Evolutionary conservation across 2,888 invertebrate species (phyloP).

Genomic region (Leucoma salicis): DNA sequence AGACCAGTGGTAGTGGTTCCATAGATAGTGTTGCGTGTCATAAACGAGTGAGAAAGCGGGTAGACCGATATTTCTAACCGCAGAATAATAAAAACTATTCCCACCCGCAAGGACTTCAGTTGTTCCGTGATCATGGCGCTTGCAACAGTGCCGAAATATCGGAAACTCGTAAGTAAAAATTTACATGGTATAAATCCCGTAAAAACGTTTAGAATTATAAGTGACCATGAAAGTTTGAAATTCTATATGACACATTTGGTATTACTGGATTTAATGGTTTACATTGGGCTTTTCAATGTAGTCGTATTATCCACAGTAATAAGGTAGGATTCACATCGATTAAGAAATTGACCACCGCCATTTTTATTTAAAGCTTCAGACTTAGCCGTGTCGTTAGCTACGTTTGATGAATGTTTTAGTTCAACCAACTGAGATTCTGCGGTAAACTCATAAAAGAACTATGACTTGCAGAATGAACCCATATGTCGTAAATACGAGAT

Average conservation of each 20-base stretch:
- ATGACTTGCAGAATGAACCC: constrained; percentile 41
- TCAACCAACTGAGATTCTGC: constrained; percentile 49
- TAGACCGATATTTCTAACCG: too few species aligned
- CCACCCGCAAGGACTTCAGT: too few species aligned
- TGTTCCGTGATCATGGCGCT: too few species aligned
- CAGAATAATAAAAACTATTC: too few species aligned
- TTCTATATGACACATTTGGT: constrained; percentile 64
- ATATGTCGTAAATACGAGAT: constrained; percentile 22
- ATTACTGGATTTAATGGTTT: constrained; percentile 44
- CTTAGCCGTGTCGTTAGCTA: constrained; percentile 68
- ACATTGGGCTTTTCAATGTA: constrained; percentile 43
- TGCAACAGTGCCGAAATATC: too few species aligned
- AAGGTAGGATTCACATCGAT: constrained; percentile 44
- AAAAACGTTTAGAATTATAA: too few species aligned
- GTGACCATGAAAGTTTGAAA: too few species aligned
- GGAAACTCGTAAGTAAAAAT: too few species aligned
- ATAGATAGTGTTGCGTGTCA: too few species aligned
- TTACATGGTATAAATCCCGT: too few species aligned
- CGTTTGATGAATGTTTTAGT: constrained; percentile 70
- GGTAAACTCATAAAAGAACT: constrained; percentile 52
- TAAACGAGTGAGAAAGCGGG: too few species aligned
- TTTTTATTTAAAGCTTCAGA: constrained; percentile 68
- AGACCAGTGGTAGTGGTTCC: too few species aligned
- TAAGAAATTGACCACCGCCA: constrained; percentile 32
- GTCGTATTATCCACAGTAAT: constrained; percentile 42